Evolutionary conservation across 1,140 invertebrate species (phyloP).

Genomic region (Hylaeus anthracinus): DNA sequence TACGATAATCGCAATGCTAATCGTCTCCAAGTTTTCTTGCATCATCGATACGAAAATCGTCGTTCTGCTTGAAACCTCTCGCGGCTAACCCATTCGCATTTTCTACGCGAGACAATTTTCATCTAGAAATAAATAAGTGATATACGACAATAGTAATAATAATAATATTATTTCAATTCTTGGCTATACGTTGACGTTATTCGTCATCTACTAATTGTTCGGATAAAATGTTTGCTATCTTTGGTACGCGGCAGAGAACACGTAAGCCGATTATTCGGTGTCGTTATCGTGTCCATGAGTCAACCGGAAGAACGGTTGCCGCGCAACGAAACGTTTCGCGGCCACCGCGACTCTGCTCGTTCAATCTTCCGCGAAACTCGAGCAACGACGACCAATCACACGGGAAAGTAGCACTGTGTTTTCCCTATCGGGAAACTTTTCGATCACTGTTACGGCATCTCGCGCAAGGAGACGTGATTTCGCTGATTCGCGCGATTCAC

Average conservation of each 20-base stretch:
- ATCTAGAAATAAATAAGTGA: no score
- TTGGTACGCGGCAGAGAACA: slow-evolving; percentile 15
- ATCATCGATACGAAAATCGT: slow-evolving; percentile 16
- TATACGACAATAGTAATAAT: no score
- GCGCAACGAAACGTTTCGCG: slow-evolving; percentile 23
- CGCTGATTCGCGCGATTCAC: not conserved
- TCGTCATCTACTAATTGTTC: no score
- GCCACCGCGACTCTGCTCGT: not conserved
- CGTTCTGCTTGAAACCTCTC: not conserved
- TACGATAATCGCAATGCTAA: slow-evolving; percentile 22
- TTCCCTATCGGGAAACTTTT: not conserved
- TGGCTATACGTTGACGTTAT: no score
- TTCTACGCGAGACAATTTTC: no score
- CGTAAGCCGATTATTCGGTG: slow-evolving; percentile 54
- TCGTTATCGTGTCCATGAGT: slow-evolving; percentile 54
- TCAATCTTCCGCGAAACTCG: not conserved
- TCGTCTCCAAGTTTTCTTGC: not conserved
- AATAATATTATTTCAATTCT: no score
- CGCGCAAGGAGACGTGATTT: not conserved
- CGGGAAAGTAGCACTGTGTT: not conserved
- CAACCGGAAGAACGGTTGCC: slow-evolving; percentile 57
- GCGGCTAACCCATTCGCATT: not conserved
- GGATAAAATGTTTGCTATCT: no score
- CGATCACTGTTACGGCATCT: not conserved
- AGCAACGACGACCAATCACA: not conserved